These are phyloP conservation scores for Semicossyphus pulcher DNA, from an alignment of 2,113 vertebrate genomes.

Conservation along the genomic window DNA sequence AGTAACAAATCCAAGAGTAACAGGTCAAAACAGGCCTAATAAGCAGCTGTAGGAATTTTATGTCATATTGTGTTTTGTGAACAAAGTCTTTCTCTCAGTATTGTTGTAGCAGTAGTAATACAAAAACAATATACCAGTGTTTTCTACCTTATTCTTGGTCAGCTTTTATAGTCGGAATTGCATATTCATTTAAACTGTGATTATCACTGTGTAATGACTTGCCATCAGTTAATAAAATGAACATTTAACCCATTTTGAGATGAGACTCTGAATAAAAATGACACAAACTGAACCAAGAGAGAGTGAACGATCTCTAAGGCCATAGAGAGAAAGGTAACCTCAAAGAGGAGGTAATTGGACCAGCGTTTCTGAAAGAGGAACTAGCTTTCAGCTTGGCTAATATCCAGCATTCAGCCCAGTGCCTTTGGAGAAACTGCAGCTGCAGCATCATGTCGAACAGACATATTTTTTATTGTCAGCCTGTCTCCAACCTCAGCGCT, in stretches of 20 bases:
- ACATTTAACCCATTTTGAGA: conserved; percentile 29
- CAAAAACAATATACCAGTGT: conserved; percentile 81
- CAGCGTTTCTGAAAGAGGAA: conserved; percentile 53
- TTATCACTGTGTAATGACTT: conserved; percentile 80
- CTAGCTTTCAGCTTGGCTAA: conserved; percentile 38
- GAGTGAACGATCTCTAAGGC: conserved; percentile 62
- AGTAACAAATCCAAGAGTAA: conserved; percentile 13
- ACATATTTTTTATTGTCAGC: conserved; percentile 33
- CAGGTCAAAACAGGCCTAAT: conserved; percentile 14
- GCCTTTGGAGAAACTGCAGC: conserved; percentile 58
- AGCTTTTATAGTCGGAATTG: conserved; percentile 62
- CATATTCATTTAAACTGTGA: conserved; percentile 81
- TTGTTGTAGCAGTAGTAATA: conserved; percentile 83
- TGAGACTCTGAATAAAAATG: conserved; percentile 54
- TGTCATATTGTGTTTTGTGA: conserved; percentile 29
- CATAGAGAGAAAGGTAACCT: conserved; percentile 65
- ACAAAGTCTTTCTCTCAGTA: conserved; percentile 60
- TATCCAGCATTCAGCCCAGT: conserved; percentile 49
- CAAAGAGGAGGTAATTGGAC: conserved; percentile 54
- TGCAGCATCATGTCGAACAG: conserved; percentile 53
- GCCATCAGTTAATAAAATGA: conserved; percentile 56
- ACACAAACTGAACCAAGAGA: conserved; percentile 38
- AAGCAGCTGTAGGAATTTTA: conserved; percentile 5
- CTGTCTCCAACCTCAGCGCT: conserved; percentile 6
- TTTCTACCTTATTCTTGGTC: conserved; percentile 79